Percentiles rank a stretch among this genome's conserved stretches.
Conservation (phyloP, 2,113 vertebrate genomes). For the Crotophaga sulcirostris region DNA sequence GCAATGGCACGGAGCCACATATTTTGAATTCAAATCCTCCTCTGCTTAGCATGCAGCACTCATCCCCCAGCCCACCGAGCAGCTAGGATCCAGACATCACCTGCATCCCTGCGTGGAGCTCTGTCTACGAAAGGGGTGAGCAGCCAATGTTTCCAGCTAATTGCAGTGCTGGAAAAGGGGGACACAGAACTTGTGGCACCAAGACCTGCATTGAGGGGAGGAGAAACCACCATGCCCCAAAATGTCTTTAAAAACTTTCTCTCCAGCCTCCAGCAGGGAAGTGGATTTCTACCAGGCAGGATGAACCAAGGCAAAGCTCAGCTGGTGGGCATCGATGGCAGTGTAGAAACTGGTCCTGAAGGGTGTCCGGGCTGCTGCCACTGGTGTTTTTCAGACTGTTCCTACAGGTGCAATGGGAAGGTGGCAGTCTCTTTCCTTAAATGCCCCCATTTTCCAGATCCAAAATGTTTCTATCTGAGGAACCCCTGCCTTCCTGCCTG, state of each 20-base stretch:
- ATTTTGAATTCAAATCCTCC: conserved; percentile 28
- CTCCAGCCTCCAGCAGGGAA: background rate
- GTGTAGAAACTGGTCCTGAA: background rate
- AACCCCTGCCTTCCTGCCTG: background rate
- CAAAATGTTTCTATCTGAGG: background rate
- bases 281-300: background rate
- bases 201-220: background rate
- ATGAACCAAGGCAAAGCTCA: background rate
- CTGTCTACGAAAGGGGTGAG: background rate
- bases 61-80: background rate
- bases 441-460: background rate
- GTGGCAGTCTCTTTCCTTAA: background rate
- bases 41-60: background rate
- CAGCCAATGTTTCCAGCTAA: background rate
- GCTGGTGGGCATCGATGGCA: background rate
- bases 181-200: background rate
- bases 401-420: background rate
- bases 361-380: background rate
- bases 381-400: background rate
- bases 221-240: background rate
- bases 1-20: background rate
- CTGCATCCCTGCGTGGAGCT: background rate
- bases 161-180: background rate
- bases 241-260: background rate
- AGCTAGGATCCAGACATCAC: background rate